Conservation (phyloP, 2,113 vertebrate genomes). For the Apteryx owenii region DNA sequence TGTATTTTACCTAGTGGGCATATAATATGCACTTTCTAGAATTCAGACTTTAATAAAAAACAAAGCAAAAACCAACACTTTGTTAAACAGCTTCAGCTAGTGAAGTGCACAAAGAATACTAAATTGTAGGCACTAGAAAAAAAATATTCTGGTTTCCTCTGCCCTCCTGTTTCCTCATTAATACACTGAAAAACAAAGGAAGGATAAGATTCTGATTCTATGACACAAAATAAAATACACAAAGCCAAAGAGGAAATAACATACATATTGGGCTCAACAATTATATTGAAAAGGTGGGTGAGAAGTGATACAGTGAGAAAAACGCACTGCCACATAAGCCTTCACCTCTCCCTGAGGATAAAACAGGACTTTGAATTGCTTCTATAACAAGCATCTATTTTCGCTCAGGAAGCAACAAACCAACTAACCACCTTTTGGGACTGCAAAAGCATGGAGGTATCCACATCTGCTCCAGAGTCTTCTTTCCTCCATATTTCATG, state of each 20-base stretch:
- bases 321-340: not conserved
- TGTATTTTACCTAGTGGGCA: not conserved
- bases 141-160: conserved; percentile 33
- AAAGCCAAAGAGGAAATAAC: conserved; percentile 44
- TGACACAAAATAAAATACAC: conserved; percentile 17
- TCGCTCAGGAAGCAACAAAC: not conserved
- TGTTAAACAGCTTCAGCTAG: conserved; percentile 9
- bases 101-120: not conserved
- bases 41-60: not conserved
- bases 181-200: not conserved
- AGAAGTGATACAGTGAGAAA: conserved; percentile 7
- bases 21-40: not conserved
- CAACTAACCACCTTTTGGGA: not conserved
- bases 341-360: not conserved
- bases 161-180: conserved; percentile 33
- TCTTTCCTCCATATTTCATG: not conserved
- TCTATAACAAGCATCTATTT: not conserved
- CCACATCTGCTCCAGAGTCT: not conserved
- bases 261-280: conserved; percentile 33
- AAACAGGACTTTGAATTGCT: not conserved
- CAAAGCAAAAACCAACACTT: not conserved
- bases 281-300: conserved; percentile 25
- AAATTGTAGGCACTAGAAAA: not conserved
- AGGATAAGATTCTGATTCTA: not conserved
- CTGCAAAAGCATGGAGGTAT: not conserved